Percentiles rank a stretch among this genome's conserved stretches.
Evolutionary conservation across 2,888 invertebrate species (phyloP).

Genomic region (Nasonovia ribisnigri): DNA sequence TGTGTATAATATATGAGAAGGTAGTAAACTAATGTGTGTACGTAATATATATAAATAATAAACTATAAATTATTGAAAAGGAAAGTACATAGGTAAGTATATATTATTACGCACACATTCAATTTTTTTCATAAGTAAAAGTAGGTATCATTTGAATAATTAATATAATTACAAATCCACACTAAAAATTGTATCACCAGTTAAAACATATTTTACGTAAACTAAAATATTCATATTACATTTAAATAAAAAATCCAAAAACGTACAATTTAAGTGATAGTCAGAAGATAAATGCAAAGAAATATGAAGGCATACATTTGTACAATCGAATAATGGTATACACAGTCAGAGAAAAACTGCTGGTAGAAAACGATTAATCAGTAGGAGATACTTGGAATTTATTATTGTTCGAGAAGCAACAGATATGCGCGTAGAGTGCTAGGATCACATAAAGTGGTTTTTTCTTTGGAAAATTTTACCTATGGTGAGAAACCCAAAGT

Average conservation of each 20-base stretch:
- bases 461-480: not conserved
- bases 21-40: too few relatives aligned
- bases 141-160: too few relatives aligned
- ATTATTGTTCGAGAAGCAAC: not conserved
- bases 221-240: not conserved
- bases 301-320: not conserved
- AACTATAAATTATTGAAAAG: too few relatives aligned
- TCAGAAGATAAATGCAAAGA: not conserved
- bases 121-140: too few relatives aligned
- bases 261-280: not conserved
- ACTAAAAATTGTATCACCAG: not conserved
- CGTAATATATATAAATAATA: too few relatives aligned
- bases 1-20: too few relatives aligned
- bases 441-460: not conserved
- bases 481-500: not conserved
- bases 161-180: too few relatives aligned
- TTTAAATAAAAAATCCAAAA: not conserved
- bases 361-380: not conserved
- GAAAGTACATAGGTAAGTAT: too few relatives aligned
- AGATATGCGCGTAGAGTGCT: constrained; percentile 1
- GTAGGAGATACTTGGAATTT: not conserved
- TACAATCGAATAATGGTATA: not conserved
- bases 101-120: too few relatives aligned
- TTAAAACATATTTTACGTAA: not conserved
- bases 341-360: not conserved